Evolutionary conservation across 2,797 vertebrate genomes (phyloP), one percentile per base, ranked within the genome.

Genomic region (Anas capensis): DNA sequence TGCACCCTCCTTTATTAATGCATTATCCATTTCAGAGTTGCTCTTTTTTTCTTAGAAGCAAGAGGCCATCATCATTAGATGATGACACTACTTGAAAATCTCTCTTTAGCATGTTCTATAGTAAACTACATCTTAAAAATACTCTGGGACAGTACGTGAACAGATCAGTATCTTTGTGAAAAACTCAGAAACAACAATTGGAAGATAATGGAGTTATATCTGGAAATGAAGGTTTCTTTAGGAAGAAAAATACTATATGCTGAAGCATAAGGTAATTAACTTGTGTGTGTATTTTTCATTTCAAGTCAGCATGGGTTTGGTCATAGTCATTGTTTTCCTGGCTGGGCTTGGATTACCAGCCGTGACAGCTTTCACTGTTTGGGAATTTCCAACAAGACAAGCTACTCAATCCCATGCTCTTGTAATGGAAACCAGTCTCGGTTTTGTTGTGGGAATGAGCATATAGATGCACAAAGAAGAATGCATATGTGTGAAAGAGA

Each of bases 141-240:
- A 23, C 18, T 69, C 44, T 29, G 68, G 44, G 38, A 26, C 27
- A 58, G 40, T 26, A 19, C 49, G 24, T 51, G 40, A 87, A 58
- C 54, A 65, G 54, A 24, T 79, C 0, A 29, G 4, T 0, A 0
- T 71, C 34, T 34, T 64, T 3, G 17, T 26, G 70, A 33, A 75
- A 91, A 57, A 31, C 44, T 69, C 44, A 57, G 46, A 82, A 64
- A 2, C 21, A 75, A 31, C 29, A 23, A 51, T 60, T 78, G 21
- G 70, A 51, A 71, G 34, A 12, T 23, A 65, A 16, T 38, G 10
- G 21, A 54, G 16, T 24, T 51, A 9, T 10, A n/a, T 29, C 6
- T 71, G 53, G 23, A 79, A 51, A 13, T 40, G 73, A 71, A 48
- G 17, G 20, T 48, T 86, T 82, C 19, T 4, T 11, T 70, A 70